phyloP scores from a whole-genome alignment of 2,888 invertebrate species.

The Lasiommata megera region DNA sequence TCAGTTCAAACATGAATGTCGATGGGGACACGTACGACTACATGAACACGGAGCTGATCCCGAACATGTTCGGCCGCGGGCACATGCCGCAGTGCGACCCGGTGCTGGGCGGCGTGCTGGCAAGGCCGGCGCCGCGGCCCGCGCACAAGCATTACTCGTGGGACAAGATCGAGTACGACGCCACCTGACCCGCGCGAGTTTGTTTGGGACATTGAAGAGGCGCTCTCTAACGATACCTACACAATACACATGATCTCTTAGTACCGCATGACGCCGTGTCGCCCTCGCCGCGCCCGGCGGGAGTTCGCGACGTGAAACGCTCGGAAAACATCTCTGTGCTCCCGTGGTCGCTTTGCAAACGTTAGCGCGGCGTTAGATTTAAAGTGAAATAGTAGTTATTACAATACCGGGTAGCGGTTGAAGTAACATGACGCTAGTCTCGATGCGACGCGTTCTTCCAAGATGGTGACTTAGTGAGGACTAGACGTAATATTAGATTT shows the following conservation, averaged over 20 bases:
- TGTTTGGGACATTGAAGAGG: slow-evolving; percentile 25
- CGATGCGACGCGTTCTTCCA: slow-evolving; percentile 60
- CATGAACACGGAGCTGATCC: slow-evolving; percentile 69
- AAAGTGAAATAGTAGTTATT: slow-evolving; percentile 24
- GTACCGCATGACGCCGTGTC: slow-evolving; percentile 9
- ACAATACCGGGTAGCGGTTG: slow-evolving; percentile 47
- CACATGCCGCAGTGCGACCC: slow-evolving; percentile 85
- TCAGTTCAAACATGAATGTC: slow-evolving; percentile 80
- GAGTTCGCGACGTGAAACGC: slow-evolving; percentile 3
- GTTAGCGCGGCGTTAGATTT: slow-evolving; percentile 16
- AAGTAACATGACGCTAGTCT: slow-evolving; percentile 56
- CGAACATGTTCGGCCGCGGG: slow-evolving; percentile 72
- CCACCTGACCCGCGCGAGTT: slow-evolving; percentile 69
- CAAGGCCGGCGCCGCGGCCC: slow-evolving; percentile 83
- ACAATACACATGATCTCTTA: slow-evolving; percentile 45
- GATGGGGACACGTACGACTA: slow-evolving; percentile 77
- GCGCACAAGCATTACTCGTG: slow-evolving; percentile 85
- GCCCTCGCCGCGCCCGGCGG: not conserved
- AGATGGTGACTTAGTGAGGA: slow-evolving; percentile 53
- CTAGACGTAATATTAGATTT: slow-evolving; percentile 42
- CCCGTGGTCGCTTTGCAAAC: not conserved
- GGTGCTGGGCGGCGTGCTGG: slow-evolving; percentile 84
- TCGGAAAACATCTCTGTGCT: not conserved
- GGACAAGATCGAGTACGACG: slow-evolving; percentile 89
- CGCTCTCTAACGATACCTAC: slow-evolving; percentile 40